Base-by-base conservation (phyloP, 1,140 invertebrate species). In the Acromyrmex charruanus region DNA sequence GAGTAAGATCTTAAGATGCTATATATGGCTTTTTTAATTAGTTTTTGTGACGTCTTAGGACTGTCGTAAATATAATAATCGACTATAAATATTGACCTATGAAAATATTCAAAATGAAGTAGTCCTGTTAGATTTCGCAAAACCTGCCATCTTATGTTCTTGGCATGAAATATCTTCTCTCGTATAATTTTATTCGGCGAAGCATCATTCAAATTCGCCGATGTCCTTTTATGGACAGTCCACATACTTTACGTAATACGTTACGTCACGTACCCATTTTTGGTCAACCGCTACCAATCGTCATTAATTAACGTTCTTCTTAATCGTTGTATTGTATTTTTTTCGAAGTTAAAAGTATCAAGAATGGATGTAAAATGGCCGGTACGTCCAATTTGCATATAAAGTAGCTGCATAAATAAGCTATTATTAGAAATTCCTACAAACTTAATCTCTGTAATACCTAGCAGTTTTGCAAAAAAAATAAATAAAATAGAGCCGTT, bases 221-320 rank as follows among this genome's bases (percentile, higher is more conserved):
- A 89, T 61, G 87, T 81, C 91, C 92, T 93, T 94, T 91, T 93
- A 92, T 87, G 92, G 89, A 74, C 49, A 53, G 79, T 77, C 69
- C 74, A 35, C 66, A 81, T 49, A 68, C 86, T 93, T 93, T 93
- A 91, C 89, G 92, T 93, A 93, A 93, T 75, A 55, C 75, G 71
- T 92, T 89, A 89, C 88, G 88, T 77, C 85, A 88, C 75, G 79
- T 87, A 82, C 87, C 92, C 92, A 91, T 92, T 93, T 93, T 93
- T 92, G 93, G 92, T 66, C 28, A 82, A 61, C 82, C 51, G 18
- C n/a, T 68, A 68, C 31, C 44, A 53, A 51, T 61, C 61, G 80
- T 77, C 77, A 87, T 91, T 90, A 87, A 88, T 87, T 87, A 87
- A 53, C 79, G 25, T 74, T 87, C 77, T 28, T 14, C 39, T 44